Evolutionary conservation across 37 sponge, comb jelly and placozoan genomes (phyloP), one percentile per base, ranked within the genome.

Genomic region (Hormiphora californensis): DNA sequence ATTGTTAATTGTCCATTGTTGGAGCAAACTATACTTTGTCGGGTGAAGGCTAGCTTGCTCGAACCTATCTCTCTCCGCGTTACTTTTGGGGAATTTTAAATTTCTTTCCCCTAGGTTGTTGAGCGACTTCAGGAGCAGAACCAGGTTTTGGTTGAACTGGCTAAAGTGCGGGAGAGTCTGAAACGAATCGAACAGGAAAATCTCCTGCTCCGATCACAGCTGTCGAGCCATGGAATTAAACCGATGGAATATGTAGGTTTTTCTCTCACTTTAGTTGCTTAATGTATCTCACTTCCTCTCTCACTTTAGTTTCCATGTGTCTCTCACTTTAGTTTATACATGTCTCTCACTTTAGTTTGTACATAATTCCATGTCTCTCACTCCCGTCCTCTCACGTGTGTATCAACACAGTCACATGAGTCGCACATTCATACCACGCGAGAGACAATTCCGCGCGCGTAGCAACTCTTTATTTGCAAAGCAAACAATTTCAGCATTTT

Each of bases 111-210:
- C 53, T 46, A 65, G 81, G 81, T 73, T 0, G 81, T 73, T 1
- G 81, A 73, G 25, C 12, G 81, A 28, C 38, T 73, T n/a, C 81
- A 73, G 81, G 81, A 73, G 25, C 81, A 73, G 25, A 73, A 73
- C 25, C 81, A 73, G 23, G 81, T 73, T n/a, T 30, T 73, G 1
- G 81, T 33, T 5, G 81, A 73, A 19, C 40, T 73, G 81, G 81
- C 81, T 17, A 73, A 73, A 40, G 81, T 73, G 30, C 40, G 81
- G 22, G 81, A 73, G 23, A 73, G 17, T 4, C 25, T 73, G 46
- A 73, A 73, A 73, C 81, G 81, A 37, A 46, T 73, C 12, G 81
- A 73, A 21, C 81, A 73, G 81, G 81, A 73, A 40, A 73, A 73
- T 46, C 22, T 73, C 3, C 81, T 73, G 9, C 81, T 73, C 1